phyloP scores from a whole-genome alignment of 2,888 invertebrate species.

The Cantharis flavilabris region DNA sequence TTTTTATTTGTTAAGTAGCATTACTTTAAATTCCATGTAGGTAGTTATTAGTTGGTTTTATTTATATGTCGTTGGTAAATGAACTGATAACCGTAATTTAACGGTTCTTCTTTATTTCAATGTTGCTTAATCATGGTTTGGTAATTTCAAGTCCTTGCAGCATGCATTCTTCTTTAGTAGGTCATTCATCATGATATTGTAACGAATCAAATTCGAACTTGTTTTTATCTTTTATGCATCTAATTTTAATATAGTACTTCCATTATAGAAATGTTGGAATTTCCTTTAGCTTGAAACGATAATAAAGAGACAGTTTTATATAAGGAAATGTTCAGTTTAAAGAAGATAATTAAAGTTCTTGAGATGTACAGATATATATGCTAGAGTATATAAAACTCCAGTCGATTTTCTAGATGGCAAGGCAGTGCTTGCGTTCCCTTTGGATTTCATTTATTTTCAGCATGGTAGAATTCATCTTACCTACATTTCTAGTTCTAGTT shows the following conservation, averaged over 20 bases:
- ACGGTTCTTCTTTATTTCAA: slow-evolving; percentile 9
- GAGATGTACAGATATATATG: not conserved
- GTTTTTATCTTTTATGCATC: not conserved
- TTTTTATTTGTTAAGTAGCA: not conserved
- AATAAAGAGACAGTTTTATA: not conserved
- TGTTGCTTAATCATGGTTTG: slow-evolving; percentile 2
- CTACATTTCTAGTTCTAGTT: not conserved
- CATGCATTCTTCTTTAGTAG: not conserved
- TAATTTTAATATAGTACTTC: not conserved
- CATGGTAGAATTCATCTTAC: not conserved
- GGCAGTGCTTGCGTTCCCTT: not conserved
- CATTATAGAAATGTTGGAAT: not conserved
- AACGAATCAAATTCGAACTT: not conserved
- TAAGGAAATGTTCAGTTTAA: not conserved
- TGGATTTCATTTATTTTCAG: not conserved
- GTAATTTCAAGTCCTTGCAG: not conserved
- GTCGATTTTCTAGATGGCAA: not conserved
- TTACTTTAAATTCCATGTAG: not conserved
- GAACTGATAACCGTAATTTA: slow-evolving; percentile 10
- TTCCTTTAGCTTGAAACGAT: not conserved
- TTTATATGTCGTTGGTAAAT: not conserved
- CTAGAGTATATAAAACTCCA: not conserved
- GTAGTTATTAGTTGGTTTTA: not conserved
- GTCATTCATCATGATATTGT: not conserved
- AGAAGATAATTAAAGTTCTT: not conserved